Percentiles rank a stretch among this genome's conserved stretches.
phyloP scores from a whole-genome alignment of 2,797 vertebrate species.

The Acrossocheilus fasciatus region DNA sequence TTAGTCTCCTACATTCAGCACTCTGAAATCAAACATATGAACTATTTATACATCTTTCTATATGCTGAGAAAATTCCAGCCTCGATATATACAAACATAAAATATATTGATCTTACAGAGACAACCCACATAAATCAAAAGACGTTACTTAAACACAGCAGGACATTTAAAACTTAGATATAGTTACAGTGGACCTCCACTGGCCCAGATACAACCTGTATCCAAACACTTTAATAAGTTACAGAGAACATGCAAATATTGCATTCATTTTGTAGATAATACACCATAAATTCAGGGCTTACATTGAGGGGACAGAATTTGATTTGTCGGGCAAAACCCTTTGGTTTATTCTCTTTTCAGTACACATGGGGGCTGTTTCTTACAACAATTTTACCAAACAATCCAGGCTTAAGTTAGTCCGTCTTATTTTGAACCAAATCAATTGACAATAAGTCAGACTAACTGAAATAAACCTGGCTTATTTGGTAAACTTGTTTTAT shows the following conservation, averaged over 20 bases:
- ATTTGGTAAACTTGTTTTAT: too few relatives aligned
- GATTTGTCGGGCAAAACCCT: constrained; percentile 8
- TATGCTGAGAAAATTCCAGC: not conserved
- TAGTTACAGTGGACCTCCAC: constrained; percentile 19
- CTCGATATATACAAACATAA: constrained; percentile 22
- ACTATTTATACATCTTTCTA: not conserved
- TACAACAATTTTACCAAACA: too few relatives aligned
- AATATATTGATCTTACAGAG: constrained; percentile 24
- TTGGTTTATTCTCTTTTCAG: constrained; percentile 6
- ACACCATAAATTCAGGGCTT: not conserved
- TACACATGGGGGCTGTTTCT: too few relatives aligned
- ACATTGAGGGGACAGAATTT: not conserved
- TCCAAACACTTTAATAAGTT: constrained; percentile 19
- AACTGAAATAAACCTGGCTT: too few relatives aligned
- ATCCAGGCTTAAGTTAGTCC: too few relatives aligned
- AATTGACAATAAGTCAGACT: too few relatives aligned
- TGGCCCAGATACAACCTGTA: constrained; percentile 19
- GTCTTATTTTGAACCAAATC: too few relatives aligned
- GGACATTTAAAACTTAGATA: not conserved
- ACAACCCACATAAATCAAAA: constrained; percentile 28
- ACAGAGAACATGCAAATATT: constrained; percentile 16
- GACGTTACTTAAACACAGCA: constrained; percentile 8
- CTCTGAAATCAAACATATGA: not conserved
- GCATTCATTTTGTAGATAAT: constrained; percentile 28
- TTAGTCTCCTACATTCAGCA: not conserved